phyloP scores from a whole-genome alignment of 2,888 invertebrate genomes.

The Acanthosepion esculentum region DNA sequence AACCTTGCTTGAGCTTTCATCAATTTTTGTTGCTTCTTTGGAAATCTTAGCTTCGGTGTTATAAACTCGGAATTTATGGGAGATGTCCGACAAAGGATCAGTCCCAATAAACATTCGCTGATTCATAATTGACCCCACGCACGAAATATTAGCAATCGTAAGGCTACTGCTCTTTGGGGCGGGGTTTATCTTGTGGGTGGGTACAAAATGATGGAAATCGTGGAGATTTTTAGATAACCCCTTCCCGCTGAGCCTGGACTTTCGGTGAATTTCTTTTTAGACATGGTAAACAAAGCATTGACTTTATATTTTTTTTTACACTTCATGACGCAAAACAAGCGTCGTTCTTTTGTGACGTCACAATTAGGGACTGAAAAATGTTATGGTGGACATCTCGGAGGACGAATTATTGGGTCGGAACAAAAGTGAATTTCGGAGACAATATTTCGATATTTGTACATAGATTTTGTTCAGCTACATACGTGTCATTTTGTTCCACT shows the following conservation, averaged over 20 bases:
- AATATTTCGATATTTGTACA: too few relatives aligned
- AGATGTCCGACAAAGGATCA: conserved; percentile 57
- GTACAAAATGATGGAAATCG: background rate
- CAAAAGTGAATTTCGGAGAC: too few relatives aligned
- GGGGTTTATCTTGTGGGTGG: background rate
- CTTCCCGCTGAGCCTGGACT: background rate
- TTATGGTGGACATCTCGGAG: too few relatives aligned
- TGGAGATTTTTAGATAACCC: background rate
- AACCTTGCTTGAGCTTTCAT: conserved; percentile 70
- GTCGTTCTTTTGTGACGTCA: too few relatives aligned
- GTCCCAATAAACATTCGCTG: conserved; percentile 55
- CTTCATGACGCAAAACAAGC: too few relatives aligned
- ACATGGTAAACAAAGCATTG: background rate
- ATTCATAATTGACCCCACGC: conserved; percentile 51
- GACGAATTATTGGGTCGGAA: too few relatives aligned
- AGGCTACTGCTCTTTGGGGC: background rate
- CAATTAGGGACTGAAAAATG: too few relatives aligned
- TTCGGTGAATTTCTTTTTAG: background rate
- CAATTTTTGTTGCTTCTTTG: conserved; percentile 70
- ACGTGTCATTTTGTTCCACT: too few relatives aligned
- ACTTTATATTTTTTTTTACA: background rate
- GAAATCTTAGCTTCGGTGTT: conserved; percentile 69
- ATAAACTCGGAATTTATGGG: conserved; percentile 62
- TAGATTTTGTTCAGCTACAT: too few relatives aligned
- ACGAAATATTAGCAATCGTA: conserved; percentile 1